Base-by-base conservation (phyloP, 2,888 invertebrate genomes). In the Achlya flavicornis region DNA sequence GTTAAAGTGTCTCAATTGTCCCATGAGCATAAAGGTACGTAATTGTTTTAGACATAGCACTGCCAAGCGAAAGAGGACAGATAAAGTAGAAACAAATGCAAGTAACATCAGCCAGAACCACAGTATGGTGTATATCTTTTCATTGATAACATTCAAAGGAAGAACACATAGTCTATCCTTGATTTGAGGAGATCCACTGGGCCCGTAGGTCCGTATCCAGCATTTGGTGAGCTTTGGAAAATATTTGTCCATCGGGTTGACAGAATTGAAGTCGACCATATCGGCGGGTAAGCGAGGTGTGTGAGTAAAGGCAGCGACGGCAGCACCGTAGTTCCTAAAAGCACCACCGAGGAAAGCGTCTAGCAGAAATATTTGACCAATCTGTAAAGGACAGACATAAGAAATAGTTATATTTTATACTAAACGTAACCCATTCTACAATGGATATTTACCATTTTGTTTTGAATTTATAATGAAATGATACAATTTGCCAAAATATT, bases 121-220 rank as follows among this genome's bases (percentile, higher is more conserved):
- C 0, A 97, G 86, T 61, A 97, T 94, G 1, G 96, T 92, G 77
- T 96, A 97, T 71, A 97, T 95, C 83, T 97, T 97, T 80, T 97
- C 97, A 80, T 97, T 97, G 58, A 97, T 94, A 71, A 97, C 95
- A 79, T 97, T 97, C 11, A 97, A 79, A 0, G 97, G 96, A 14
- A 97, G 88, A n/a, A 97, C 94, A 75, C 97, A 97, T 0, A 97
- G 90, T 0, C 95, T 94, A 77, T 96, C 96, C 68, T 91, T 90
- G 0, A 86, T 78, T 75, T 96, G 94, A 1, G 94, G 70, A 5
- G 91, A 85, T 5, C 96, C 96, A 0, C 95, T 93, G 0, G 95
- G 94, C 3, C 96, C 96, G 66, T 93, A 95, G 69, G 84, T 93
- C 63, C 94, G 87, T 66, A 95, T 92, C 73, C 91, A 93, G 82